Evolutionary conservation across 2,888 invertebrate genomes (phyloP), one percentile per base, ranked within the genome.

Genomic region (Sminthurides aquaticus): DNA sequence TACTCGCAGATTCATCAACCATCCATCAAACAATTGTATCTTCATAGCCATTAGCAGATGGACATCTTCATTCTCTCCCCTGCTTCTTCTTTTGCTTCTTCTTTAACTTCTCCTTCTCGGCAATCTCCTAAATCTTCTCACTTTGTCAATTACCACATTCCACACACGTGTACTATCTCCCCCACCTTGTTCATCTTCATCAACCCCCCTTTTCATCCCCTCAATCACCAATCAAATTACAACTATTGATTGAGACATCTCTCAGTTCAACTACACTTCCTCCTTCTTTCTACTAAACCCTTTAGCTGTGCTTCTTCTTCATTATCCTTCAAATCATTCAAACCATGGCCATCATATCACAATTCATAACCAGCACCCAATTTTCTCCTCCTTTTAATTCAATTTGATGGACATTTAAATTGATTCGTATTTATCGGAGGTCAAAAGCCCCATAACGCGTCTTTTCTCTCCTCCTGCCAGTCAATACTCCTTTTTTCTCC

Each of bases 21-120:
- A 43, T 57, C 62, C 57, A 49, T 62, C 62, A 62, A 28, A 24
- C 62, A 34, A 57, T 62, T 57, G 52, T 20, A 49, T 26, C 1
- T 2, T 15, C 22, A 15, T 26, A 56, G 57, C 15, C 57, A 56
- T 24, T 15, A 56, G 27, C 57, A 15, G n/a, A n/a, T n/a, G n/a
- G 43, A 5, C 43, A 34, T 34, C 43, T 34, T 34, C 8, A 34
- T 34, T 34, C 43, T 15, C 15, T 34, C 8, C 8, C 5, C 43
- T 34, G 43, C 43, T 11, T 34, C 43, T 34, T 34, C 43, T 5
- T 34, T 34, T 34, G n/a, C n/a, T n/a, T n/a, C n/a, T n/a, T n/a
- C n/a, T n/a, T n/a, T n/a, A n/a, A n/a, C n/a, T n/a, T n/a, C 43
- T 15, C 43, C 15, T 5, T 15, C 43, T 34, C 43, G 43, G 43